These are phyloP conservation scores for Paedocypris sp. DNA, from an alignment of 2,113 vertebrate genomes.

Conservation along the genomic window DNA sequence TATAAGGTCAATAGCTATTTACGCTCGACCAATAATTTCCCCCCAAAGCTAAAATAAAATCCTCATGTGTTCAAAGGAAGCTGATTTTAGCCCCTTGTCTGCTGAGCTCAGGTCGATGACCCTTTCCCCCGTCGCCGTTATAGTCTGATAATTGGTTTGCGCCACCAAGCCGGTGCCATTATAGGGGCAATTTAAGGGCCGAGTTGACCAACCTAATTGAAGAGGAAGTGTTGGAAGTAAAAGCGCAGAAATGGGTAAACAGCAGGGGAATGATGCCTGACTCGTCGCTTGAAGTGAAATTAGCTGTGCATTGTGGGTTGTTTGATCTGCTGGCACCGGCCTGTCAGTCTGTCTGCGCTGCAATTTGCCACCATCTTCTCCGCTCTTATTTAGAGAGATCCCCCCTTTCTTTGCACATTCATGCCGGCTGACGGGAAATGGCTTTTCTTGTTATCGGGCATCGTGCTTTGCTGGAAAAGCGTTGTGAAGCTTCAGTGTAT, in stretches of 20 bases:
- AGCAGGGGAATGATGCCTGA: neutral
- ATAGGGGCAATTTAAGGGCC: neutral
- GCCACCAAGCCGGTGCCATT: neutral
- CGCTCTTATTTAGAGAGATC: neutral
- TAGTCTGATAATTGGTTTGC: slow-evolving; percentile 13
- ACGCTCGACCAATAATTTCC: neutral
- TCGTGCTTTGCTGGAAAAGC: slow-evolving; percentile 1
- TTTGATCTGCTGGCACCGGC: slow-evolving; percentile 12
- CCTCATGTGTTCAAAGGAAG: too few relatives aligned
- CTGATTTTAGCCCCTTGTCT: neutral
- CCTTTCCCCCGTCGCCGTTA: neutral
- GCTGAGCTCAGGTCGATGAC: slow-evolving; percentile 1
- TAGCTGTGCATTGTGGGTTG: slow-evolving; percentile 14
- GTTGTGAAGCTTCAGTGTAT: too few relatives aligned
- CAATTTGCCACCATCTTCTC: slow-evolving; percentile 8
- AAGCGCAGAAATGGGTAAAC: neutral
- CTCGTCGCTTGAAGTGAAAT: slow-evolving; percentile 1
- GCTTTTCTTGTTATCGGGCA: slow-evolving; percentile 26
- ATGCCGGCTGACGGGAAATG: slow-evolving; percentile 26
- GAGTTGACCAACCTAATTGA: slow-evolving; percentile 5
- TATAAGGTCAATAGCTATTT: neutral
- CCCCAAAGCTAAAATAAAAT: neutral
- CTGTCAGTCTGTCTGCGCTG: slow-evolving; percentile 20
- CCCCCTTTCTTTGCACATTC: neutral
- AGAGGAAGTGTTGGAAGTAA: neutral